phyloP scores from a whole-genome alignment of 2,113 vertebrate species.

The Peromyscus californicus region DNA sequence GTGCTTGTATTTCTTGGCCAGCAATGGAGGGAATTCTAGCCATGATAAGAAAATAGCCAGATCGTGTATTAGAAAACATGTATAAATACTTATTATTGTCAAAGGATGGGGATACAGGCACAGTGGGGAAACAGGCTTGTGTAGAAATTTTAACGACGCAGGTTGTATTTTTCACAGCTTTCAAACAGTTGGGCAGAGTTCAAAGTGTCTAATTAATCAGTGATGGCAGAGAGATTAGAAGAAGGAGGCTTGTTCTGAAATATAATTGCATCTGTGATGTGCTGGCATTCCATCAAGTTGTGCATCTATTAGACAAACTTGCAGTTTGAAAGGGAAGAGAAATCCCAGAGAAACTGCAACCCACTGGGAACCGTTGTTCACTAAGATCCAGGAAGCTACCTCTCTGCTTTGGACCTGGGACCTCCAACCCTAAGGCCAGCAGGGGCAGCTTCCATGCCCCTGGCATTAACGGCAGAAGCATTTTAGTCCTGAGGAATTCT shows the following conservation, averaged over 20 bases:
- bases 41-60: constrained; percentile 72
- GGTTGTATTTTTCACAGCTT: constrained; percentile 79
- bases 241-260: constrained; percentile 79
- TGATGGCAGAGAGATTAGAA: constrained; percentile 85
- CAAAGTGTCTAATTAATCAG: constrained; percentile 85
- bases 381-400: neutral
- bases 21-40: constrained; percentile 62
- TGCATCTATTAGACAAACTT: constrained; percentile 54
- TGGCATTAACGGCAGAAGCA: constrained; percentile 62
- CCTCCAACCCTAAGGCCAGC: neutral
- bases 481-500: constrained; percentile 66
- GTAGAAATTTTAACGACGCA: constrained; percentile 73
- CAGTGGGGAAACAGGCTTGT: constrained; percentile 64
- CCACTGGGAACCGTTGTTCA: neutral
- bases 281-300: constrained; percentile 78
- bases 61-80: constrained; percentile 74
- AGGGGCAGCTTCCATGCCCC: constrained; percentile 3
- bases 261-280: constrained; percentile 83
- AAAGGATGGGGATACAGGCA: constrained; percentile 67
- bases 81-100: constrained; percentile 74
- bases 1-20: constrained; percentile 65
- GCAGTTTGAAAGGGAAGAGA: neutral
- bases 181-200: constrained; percentile 76
- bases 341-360: neutral
- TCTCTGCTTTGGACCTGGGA: constrained; percentile 15